A percentile compares a stretch with the other conserved stretches of the same genome.
These are phyloP conservation scores for Eupithecia pulchellata DNA, from an alignment of 2,888 invertebrate species.

Conservation along the genomic window DNA sequence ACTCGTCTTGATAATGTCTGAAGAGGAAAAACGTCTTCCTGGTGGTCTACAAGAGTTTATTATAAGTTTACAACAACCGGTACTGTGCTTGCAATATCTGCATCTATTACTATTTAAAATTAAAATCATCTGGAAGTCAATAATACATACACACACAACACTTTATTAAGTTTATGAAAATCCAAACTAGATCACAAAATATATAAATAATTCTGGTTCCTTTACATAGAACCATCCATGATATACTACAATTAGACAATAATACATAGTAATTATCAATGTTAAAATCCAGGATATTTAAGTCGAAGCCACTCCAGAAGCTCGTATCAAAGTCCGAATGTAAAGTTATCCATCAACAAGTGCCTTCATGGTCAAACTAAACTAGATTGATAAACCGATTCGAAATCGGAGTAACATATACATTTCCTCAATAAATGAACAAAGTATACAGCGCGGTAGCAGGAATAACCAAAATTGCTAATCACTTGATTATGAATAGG, in stretches of 20 bases:
- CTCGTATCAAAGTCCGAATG: neutral
- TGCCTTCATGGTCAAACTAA: neutral
- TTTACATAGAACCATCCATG: neutral
- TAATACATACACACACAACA: neutral
- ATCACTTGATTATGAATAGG: constrained; percentile 3
- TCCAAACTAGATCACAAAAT: no score
- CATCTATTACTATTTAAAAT: neutral
- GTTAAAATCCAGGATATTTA: neutral
- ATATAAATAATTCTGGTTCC: neutral
- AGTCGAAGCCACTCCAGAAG: neutral
- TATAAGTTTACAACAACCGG: neutral
- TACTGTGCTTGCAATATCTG: neutral
- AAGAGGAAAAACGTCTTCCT: neutral
- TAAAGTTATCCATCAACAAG: neutral
- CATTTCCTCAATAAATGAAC: neutral
- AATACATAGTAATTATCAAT: no score
- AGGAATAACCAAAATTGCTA: constrained; percentile 2
- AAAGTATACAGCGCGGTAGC: constrained; percentile 1
- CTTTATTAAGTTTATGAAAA: no score
- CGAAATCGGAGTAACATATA: neutral
- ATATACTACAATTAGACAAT: no score
- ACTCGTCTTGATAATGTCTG: neutral
- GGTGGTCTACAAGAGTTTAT: neutral
- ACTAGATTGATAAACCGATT: neutral
- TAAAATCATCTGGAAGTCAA: neutral